A percentile compares a stretch with the other conserved stretches of the same genome.
phyloP scores from a whole-genome alignment of 2,888 invertebrate genomes.

The Iphiclides podalirius region DNA sequence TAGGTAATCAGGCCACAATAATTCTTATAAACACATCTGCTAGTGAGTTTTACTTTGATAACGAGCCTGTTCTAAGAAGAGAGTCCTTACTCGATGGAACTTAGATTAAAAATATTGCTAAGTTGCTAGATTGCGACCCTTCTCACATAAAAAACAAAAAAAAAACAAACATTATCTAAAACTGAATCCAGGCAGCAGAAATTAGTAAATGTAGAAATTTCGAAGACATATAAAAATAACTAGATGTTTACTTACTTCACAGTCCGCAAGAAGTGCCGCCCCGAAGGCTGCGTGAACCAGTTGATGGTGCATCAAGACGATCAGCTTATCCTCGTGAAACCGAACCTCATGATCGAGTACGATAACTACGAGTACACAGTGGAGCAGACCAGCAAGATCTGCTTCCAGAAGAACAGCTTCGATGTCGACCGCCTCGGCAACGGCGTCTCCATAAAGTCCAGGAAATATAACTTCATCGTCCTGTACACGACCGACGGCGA shows the following conservation, averaged over 20 bases:
- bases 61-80: too few relatives aligned
- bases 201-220: too few relatives aligned
- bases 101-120: too few relatives aligned
- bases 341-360: conserved; percentile 83
- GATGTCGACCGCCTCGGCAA: conserved; percentile 85
- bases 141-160: too few relatives aligned
- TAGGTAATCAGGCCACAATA: conserved; percentile 80
- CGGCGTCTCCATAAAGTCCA: conserved; percentile 84
- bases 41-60: conserved; percentile 30
- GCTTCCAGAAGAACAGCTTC: conserved; percentile 82
- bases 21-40: too few relatives aligned
- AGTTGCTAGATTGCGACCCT: too few relatives aligned
- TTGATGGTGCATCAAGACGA: conserved; percentile 82
- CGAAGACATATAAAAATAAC: too few relatives aligned
- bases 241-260: conserved; percentile 17
- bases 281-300: conserved; percentile 80
- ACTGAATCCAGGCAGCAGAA: too few relatives aligned
- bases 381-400: conserved; percentile 81
- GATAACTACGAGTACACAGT: conserved; percentile 83
- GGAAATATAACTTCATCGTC: conserved; percentile 86
- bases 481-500: conserved; percentile 84
- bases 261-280: conserved; percentile 84
- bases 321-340: conserved; percentile 79
- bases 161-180: too few relatives aligned
- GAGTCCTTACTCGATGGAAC: too few relatives aligned